Evolutionary conservation across 2,797 vertebrate genomes (phyloP), one percentile per base, ranked within the genome.

Genomic region (Uromys caudimaculatus): DNA sequence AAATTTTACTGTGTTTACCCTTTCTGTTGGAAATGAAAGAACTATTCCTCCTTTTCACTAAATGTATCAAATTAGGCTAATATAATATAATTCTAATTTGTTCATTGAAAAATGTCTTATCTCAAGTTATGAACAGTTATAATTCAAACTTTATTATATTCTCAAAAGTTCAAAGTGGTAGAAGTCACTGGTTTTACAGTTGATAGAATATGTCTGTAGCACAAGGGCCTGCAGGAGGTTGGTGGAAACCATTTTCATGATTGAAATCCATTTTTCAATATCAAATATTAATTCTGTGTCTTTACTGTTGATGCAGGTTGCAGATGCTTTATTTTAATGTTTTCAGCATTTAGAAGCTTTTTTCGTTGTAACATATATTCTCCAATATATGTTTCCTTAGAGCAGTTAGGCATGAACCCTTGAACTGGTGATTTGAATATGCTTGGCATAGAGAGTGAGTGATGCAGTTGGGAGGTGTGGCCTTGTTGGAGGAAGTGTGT

Each of bases 1-100:
- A 89, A 82, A 47, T 52, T 64, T 52, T 64, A 83, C 96, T 58
- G 73, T 90, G 83, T 93, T 95, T 89, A 77, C 77, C 77, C 11
- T 89, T 95, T 87, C 54, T 21, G 77, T 29, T 93, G 76, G 73
- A 90, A 93, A 41, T 50, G 82, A 75, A 41, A 95, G 35, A 35
- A 75, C n/a, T 29, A 67, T 1, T 4, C 6, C 75, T 89, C 44
- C 24, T 41, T 89, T 81, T 93, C 23, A 62, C 47, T 64, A 21
- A 92, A 41, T 64, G 38, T n/a, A 32, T 73, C 52, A 92, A 64
- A 82, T 89, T 75, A 86, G 35, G 73, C 47, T 75, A 83, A 44
- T 32, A 75, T 47, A 11, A 4, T 75, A 0, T 52, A 67, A 85
- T 77, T 78, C 24, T 19, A 77, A 69, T 41, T 94, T 60, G 11